A percentile compares a stretch with the other conserved stretches of the same genome.
Evolutionary conservation across 2,113 vertebrate genomes (phyloP).

Genomic region (Salvelinus sp.): DNA sequence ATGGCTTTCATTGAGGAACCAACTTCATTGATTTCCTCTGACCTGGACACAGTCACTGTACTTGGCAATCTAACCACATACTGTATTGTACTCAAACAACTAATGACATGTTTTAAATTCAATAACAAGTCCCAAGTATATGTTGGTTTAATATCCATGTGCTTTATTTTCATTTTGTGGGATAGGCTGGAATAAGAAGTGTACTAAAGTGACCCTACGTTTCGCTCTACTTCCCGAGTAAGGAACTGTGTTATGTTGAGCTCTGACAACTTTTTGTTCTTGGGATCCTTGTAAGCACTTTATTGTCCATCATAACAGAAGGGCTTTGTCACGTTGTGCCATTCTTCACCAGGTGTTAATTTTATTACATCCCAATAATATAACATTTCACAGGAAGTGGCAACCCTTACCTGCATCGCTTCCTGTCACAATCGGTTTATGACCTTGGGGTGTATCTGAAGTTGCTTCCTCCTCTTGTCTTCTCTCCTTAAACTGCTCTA

Average conservation of each 20-base stretch:
- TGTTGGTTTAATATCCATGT: conserved; percentile 11
- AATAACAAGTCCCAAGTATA: not conserved
- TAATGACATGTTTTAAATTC: not conserved
- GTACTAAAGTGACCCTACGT: conserved; percentile 55
- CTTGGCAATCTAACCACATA: not conserved
- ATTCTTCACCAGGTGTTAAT: conserved; percentile 35
- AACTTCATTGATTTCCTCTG: not conserved
- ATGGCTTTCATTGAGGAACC: too few species aligned
- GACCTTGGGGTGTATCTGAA: not conserved
- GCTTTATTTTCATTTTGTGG: conserved; percentile 4
- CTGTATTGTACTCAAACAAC: not conserved
- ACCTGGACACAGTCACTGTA: conserved; percentile 7
- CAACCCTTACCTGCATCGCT: not conserved
- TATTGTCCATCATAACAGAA: conserved; percentile 59
- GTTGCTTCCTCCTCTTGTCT: not conserved
- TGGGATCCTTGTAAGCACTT: conserved; percentile 23
- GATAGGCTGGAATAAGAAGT: conserved; percentile 35
- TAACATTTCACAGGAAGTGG: not conserved
- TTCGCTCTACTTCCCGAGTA: conserved; percentile 14
- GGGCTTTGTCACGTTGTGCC: conserved; percentile 67
- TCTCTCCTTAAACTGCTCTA: conserved; percentile 6
- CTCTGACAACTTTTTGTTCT: conserved; percentile 21
- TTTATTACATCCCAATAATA: not conserved
- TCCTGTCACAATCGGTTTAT: not conserved
- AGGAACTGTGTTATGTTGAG: conserved; percentile 20